Base-by-base conservation (phyloP, 2,113 vertebrate species). In the Spizaetus ornatus region DNA sequence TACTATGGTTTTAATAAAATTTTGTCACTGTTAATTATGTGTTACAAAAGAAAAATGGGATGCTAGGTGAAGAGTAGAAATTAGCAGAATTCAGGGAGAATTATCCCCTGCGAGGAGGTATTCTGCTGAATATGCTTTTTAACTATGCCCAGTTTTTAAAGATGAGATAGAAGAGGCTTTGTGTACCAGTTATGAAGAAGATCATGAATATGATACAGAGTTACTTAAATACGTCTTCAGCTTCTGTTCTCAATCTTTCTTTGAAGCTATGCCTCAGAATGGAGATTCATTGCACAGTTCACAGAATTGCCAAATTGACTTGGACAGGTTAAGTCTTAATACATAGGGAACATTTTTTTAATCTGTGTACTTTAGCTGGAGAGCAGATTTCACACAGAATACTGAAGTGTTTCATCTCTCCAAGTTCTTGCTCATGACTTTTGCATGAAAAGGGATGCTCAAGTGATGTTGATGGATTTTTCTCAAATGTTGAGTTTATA, bases 21-120 rank as follows among this genome's bases (percentile, higher is more conserved):
- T 43, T 70, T 96, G 98, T 98, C 98, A 96, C 95, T 98, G 98
- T 98, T 97, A 98, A 98, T 98, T 98, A 98, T 82, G 82, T 86
- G 88, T 95, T 97, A 96, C 95, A 95, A 89, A 97, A 92, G 73
- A 96, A 95, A 88, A 93, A 87, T 45, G 32, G 83, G 38, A 70
- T 82, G 81, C 21, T 80, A 43, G 32, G 34, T 83, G 71, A 63
- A 87, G 32, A 82, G 45, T 27, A 74, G 74, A 96, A 95, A 71
- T 71, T 23, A 96, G 74, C 53, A 83, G 82, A 90, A 69, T 91
- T 86, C 38, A 32, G 55, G 38, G 26, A 89, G 40, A 53, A 53
- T 90, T 80, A 80, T 66, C 65, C 40, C 81, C 76, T 86, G 55
- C 50, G 90, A 95, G 58, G 50, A 83, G n/a, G 7, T 80, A 53